Percentiles rank a stretch among this genome's conserved stretches.
Conservation (phyloP, 2,113 vertebrate species). For the Orthonyx spaldingii region DNA sequence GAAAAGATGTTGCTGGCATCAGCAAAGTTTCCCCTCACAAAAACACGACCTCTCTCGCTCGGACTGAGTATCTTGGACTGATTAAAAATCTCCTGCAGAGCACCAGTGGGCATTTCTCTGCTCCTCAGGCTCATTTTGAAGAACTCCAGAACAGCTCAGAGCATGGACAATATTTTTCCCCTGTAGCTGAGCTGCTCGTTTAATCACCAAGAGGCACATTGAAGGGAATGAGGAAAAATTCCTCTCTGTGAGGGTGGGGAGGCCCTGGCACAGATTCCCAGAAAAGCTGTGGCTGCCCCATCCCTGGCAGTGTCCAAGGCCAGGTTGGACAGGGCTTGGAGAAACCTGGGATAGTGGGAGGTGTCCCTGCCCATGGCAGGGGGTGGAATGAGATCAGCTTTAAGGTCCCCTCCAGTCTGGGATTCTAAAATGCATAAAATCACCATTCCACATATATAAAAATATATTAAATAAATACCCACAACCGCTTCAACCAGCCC, state of each 20-base stretch:
- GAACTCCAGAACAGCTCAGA: neutral
- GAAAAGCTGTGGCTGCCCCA: neutral
- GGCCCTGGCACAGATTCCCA: neutral
- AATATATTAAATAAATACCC: neutral
- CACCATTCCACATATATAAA: neutral
- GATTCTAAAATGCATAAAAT: neutral
- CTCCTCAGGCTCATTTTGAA: neutral
- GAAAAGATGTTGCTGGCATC: neutral
- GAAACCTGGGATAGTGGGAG: neutral
- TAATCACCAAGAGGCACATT: neutral
- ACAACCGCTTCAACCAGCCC: neutral
- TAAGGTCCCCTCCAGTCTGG: neutral
- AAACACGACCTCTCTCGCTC: neutral
- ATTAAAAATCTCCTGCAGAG: neutral
- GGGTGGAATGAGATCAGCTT: neutral
- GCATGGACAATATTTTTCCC: neutral
- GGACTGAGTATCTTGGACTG: neutral
- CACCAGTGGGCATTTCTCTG: neutral
- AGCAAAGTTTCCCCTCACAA: neutral
- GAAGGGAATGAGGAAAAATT: neutral
- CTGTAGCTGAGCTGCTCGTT: neutral
- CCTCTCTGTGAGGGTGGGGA: neutral
- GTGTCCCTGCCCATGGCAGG: neutral
- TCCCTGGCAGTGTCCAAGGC: neutral
- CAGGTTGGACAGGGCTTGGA: neutral